Evolutionary conservation across 2,113 vertebrate genomes (phyloP).

Genomic region (Sapajus apella): DNA sequence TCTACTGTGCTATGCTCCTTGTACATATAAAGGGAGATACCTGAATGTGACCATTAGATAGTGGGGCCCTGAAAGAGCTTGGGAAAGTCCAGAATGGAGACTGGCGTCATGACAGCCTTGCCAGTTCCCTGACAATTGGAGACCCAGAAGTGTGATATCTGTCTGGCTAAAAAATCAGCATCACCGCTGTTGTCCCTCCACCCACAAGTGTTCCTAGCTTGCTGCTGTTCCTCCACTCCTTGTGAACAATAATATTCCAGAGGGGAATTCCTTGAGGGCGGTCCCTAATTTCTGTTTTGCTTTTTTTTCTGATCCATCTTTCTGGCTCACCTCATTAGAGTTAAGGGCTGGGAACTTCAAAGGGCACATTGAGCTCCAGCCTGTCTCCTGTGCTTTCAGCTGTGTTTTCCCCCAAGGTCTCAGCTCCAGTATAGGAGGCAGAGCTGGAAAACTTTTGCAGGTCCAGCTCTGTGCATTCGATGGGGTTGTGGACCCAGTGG

Average conservation of each 20-base stretch:
- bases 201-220: not conserved
- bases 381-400: not conserved
- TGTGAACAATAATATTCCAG: not conserved
- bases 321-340: slow-evolving; percentile 53
- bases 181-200: not conserved
- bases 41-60: not conserved
- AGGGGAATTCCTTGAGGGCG: not conserved
- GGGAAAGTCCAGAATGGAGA: not conserved
- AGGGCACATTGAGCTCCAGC: not conserved
- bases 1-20: not conserved
- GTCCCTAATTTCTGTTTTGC: not conserved
- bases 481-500: slow-evolving; percentile 82
- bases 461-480: slow-evolving; percentile 90
- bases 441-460: slow-evolving; percentile 81
- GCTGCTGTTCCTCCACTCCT: not conserved
- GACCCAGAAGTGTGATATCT: not conserved
- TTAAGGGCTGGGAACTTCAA: slow-evolving; percentile 49
- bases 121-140: not conserved
- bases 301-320: not conserved
- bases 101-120: not conserved
- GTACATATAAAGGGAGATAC: not conserved
- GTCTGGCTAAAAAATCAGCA: not conserved
- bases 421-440: slow-evolving; percentile 37
- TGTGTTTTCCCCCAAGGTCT: slow-evolving; percentile 10
- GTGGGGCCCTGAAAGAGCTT: not conserved